Base-by-base conservation (phyloP, 1,140 invertebrate genomes). In the Anastatus disparis region DNA sequence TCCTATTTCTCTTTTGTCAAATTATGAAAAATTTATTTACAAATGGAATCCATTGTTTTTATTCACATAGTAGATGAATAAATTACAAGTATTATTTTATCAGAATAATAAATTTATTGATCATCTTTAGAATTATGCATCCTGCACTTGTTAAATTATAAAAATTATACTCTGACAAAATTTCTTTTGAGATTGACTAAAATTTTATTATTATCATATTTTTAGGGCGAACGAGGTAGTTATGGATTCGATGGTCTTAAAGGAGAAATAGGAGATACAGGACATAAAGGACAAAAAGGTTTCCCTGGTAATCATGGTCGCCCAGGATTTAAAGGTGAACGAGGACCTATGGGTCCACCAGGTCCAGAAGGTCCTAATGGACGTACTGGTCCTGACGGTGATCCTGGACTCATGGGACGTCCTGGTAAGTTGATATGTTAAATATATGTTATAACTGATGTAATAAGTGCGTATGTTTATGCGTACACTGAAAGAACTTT, bases 321-420 rank as follows among this genome's bases (percentile, higher is more conserved):
- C 75, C n/a, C 74, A 15, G 88, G 84, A n/a, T n/a, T 64, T 0
- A 85, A 85, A 76, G 87, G 87, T 44, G 78, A 83, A 68, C 58
- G 72, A 71, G 89, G 89, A 8, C 71, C 59, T 13, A 70, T 75
- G 13, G 88, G 88, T 44, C 44, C 72, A 17, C 59, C 65, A 42
- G 89, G 86, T 70, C 42, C 73, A 26, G 68, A 77, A 62, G 85
- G 86, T 40, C 50, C 70, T 20, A 85, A 84, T 75, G 89, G 89
- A 74, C 76, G 82, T 74, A 75, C 74, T 63, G 89, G 89, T 38
- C 71, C 83, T 59, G 82, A 84, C 58, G 89, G 89, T 22, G 84
- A 87, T 79, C 87, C 84, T 12, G 90, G 89, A 31, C 46, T 70
- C 52, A 87, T 88, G 79, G 90, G 90, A 70, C 61, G 76, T 61